Conservation (phyloP, 2,888 invertebrate species). For the Cartodere bifasciata region DNA sequence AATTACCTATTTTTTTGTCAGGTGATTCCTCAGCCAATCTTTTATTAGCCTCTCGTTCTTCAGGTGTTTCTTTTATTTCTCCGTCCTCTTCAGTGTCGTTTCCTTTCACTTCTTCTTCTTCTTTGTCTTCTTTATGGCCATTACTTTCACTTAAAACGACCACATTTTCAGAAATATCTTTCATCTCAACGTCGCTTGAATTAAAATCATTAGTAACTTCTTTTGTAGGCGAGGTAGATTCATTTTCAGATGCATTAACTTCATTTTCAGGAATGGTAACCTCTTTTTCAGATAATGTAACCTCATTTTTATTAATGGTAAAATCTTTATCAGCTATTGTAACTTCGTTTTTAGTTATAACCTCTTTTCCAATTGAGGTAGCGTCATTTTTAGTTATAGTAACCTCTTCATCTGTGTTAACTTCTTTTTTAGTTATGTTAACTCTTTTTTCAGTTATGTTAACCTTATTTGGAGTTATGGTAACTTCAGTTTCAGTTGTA, state of each 20-base stretch:
- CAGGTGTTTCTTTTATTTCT: slow-evolving; percentile 1
- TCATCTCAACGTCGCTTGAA: slow-evolving; percentile 6
- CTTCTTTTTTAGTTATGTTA: too few relatives aligned
- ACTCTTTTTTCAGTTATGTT: too few relatives aligned
- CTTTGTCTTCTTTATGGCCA: slow-evolving; percentile 8
- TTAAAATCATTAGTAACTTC: slow-evolving; percentile 5
- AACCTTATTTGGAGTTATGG: too few relatives aligned
- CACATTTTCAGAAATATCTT: slow-evolving; percentile 11
- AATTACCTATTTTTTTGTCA: not conserved
- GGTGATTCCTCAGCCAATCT: not conserved
- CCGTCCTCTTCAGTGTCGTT: slow-evolving; percentile 9
- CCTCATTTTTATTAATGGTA: too few relatives aligned
- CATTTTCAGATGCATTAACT: slow-evolving; percentile 15
- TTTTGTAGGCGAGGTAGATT: slow-evolving; percentile 7
- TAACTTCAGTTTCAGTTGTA: too few relatives aligned
- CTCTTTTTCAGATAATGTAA: slow-evolving; percentile 3
- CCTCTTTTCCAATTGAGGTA: slow-evolving; percentile 2
- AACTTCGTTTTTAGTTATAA: slow-evolving; percentile 1
- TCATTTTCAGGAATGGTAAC: slow-evolving; percentile 3
- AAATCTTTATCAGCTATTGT: too few relatives aligned
- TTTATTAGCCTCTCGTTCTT: not conserved
- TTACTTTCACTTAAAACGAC: slow-evolving; percentile 7
- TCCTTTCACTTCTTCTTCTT: slow-evolving; percentile 7
- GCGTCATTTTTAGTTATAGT: too few relatives aligned
- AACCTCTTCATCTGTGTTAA: too few relatives aligned